Conservation (phyloP, 1,140 invertebrate genomes). For the Caenorhabditis elegans region WBcel235 BX284602.5:5691001-5691500, state of each 20-base stretch:
- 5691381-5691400: no score
- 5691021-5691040: constrained; percentile 59
- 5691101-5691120: constrained; percentile 58
- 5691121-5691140: constrained; percentile 52
- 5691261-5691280: not conserved
- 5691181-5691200: constrained; percentile 58
- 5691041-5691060: constrained; percentile 63
- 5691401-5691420: no score
- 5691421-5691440: no score
- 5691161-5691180: not conserved
- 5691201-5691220: constrained; percentile 54
- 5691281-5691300: not conserved
- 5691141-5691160: not conserved
- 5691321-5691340: constrained; percentile 29
- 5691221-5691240: constrained; percentile 53
- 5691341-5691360: constrained; percentile 23
- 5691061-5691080: constrained; percentile 52
- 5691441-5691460: no score
- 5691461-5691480: no score
- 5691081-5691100: constrained; percentile 48
- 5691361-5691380: not conserved
- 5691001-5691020: not conserved
- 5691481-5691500: no score
- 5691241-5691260: constrained; percentile 33
- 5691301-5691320: constrained; percentile 31